Conservation (phyloP, 2,797 vertebrate genomes). For the Lophotriccus pileatus region DNA sequence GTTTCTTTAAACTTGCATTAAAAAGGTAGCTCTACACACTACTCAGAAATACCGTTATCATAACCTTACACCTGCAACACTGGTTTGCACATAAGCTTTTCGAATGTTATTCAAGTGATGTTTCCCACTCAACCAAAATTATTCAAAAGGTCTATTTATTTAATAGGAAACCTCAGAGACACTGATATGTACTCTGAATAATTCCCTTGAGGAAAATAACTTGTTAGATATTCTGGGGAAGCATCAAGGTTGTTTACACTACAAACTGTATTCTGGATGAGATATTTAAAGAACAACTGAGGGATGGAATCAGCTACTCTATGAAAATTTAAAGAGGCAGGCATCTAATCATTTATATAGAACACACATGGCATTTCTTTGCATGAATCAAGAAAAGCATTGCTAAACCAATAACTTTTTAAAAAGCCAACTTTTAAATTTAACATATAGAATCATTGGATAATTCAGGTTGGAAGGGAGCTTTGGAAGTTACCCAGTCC, state of each 20-base stretch:
- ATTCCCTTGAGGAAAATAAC: background rate
- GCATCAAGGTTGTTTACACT: background rate
- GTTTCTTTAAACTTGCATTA: background rate
- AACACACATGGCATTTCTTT: background rate
- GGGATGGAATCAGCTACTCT: background rate
- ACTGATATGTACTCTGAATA: background rate
- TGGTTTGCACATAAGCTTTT: background rate
- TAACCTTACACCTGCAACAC: background rate
- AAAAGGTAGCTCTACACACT: background rate
- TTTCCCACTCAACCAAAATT: background rate
- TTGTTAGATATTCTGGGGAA: background rate
- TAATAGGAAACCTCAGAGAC: background rate
- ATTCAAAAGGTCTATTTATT: background rate
- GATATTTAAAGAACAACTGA: background rate
- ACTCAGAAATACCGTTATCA: background rate
- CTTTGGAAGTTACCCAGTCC: background rate
- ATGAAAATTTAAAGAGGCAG: background rate
- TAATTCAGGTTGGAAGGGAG: background rate
- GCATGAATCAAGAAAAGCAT: background rate
- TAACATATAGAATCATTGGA: background rate
- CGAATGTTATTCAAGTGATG: background rate
- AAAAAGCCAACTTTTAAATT: background rate
- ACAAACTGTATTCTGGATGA: background rate
- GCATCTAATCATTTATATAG: background rate
- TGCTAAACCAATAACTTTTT: background rate